A percentile compares a stretch with the other conserved stretches of the same genome.
Conservation (phyloP, 1,140 invertebrate genomes). For the Eciton burchellii region DNA sequence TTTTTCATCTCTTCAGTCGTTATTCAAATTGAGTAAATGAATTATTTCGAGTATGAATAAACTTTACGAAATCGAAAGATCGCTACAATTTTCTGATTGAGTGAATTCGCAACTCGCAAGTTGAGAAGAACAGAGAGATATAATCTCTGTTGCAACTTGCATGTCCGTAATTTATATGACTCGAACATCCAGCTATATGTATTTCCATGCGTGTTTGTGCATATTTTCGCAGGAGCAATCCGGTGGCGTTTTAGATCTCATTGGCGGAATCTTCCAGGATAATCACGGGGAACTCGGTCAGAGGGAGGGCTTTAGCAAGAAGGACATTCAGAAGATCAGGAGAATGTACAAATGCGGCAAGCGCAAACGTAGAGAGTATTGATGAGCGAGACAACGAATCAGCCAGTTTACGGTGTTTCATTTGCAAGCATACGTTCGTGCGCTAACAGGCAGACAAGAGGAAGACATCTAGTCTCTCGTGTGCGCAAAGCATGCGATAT, state of each 20-base stretch:
- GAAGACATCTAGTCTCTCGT: constrained; percentile 21
- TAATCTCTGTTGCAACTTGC: too few species aligned
- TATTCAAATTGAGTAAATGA: too few species aligned
- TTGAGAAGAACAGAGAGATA: too few species aligned
- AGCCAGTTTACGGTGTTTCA: background rate
- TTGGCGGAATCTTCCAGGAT: constrained; percentile 74
- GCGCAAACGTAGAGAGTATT: constrained; percentile 64
- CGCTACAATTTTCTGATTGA: too few species aligned
- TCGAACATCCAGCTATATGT: too few species aligned
- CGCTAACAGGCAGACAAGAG: background rate
- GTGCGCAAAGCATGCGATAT: background rate
- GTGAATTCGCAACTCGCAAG: too few species aligned
- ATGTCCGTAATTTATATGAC: too few species aligned
- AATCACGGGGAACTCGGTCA: constrained; percentile 86
- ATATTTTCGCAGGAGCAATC: constrained; percentile 60
- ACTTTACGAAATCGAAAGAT: too few species aligned
- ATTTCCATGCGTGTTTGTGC: background rate
- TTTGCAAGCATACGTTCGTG: background rate
- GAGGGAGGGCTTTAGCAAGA: constrained; percentile 89
- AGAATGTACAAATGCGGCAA: constrained; percentile 91
- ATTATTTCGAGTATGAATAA: too few species aligned
- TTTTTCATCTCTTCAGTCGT: too few species aligned
- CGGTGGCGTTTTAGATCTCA: constrained; percentile 67
- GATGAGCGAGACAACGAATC: background rate
- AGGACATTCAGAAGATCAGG: constrained; percentile 91